Base-by-base conservation (phyloP, 2,113 vertebrate genomes). In the Tor tambroides region DNA sequence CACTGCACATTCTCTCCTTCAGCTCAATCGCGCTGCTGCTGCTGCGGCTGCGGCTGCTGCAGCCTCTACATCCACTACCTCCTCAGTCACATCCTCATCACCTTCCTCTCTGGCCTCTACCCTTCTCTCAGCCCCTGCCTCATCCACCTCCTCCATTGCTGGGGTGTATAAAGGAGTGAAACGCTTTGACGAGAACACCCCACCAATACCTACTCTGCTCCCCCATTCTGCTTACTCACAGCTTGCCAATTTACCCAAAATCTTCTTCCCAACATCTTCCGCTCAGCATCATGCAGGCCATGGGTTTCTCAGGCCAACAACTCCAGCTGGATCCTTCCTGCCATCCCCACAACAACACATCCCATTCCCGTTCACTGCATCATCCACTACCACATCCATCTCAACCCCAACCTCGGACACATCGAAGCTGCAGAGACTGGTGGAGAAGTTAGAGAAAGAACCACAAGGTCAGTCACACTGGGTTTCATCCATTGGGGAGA, bases 361-460 rank as follows among this genome's bases (percentile, higher is more conserved):
- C 65, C 88, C 93, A 0, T 94, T 96, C 14, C 93, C 94, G 85
- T 80, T 90, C 87, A 80, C 87, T 32, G 65, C 89, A 2, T 91
- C 91, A 63, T 88, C 92, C 12, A 90, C 93, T 32, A 92, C 94
- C 9, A 87, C 93, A 63, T 79, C 87, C 63, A 83, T 74, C 91
- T 95, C 74, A 91, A 95, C 51, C 90, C 95, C 84, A 88, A 95
- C 91, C 86, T 96, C 85, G 91, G 96, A 94, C 93, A 97, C 97
- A 0, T 97, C 97, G 17, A 95, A 95, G 85, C 87, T 95, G 79
- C 95, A 95, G 87, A 92, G 92, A 84, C 90, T 95, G 49, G 94
- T 95, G 65, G 95, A 95, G 85, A 95, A 95, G 86, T 91, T 95
- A 65, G 94, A 97, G 80, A 96, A 96, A 17, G 95, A 95, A 4